Percentiles rank a stretch among this genome's conserved stretches.
Conservation (phyloP, 2,113 vertebrate genomes). For the Loxodonta africana region DNA sequence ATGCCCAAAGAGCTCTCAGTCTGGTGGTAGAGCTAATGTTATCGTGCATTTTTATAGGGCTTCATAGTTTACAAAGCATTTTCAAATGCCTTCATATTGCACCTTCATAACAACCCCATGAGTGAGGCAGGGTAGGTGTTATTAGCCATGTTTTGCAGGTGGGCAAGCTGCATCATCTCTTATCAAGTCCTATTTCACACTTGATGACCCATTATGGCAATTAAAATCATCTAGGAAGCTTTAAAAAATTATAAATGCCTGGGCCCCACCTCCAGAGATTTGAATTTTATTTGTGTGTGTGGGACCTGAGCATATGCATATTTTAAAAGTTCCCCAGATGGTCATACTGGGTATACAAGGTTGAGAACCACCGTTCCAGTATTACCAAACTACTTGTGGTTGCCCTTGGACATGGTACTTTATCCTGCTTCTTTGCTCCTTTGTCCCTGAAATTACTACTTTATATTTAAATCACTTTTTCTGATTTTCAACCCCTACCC, state of each 20-base stretch:
- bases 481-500: neutral
- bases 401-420: neutral
- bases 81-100: neutral
- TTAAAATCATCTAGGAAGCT: neutral
- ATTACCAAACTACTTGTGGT: neutral
- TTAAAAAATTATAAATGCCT: neutral
- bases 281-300: neutral
- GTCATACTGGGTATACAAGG: neutral
- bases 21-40: neutral
- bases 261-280: fast-evolving
- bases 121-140: neutral
- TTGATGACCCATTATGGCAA: neutral
- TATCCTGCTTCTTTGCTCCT: neutral
- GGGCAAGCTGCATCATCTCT: neutral
- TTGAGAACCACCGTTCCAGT: neutral
- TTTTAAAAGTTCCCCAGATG: neutral
- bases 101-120: neutral
- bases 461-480: neutral
- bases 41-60: neutral
- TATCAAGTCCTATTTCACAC: neutral
- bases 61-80: constrained; percentile 10
- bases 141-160: neutral
- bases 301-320: fast-evolving
- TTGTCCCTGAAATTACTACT: neutral
- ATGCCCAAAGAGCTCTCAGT: constrained; percentile 22